phyloP scores from a whole-genome alignment of 37 sponge, comb jelly and placozoan genomes.

The Amphimedon queenslandica region DNA sequence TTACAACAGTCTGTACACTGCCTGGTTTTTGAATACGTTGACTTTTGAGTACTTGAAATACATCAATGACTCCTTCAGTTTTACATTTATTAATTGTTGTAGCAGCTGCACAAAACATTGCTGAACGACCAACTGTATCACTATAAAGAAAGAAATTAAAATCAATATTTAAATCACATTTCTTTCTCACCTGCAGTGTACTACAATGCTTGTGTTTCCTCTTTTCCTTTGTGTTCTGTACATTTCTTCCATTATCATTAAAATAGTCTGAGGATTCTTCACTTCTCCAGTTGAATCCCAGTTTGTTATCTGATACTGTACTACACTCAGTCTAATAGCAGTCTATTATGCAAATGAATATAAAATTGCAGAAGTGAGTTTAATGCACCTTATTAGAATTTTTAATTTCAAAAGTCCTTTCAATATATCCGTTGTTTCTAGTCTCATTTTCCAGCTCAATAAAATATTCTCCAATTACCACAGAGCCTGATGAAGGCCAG shows the following conservation, averaged over 20 bases:
- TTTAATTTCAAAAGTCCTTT: not conserved
- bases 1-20: constrained; percentile 21
- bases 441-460: not conserved
- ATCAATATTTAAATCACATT: too few species aligned
- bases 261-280: constrained; percentile 5
- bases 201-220: constrained; percentile 42
- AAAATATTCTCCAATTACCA: not conserved
- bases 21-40: constrained; percentile 41
- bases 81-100: constrained; percentile 24
- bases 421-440: not conserved
- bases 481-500: not conserved
- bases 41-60: constrained; percentile 40
- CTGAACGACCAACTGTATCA: constrained; percentile 17
- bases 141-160: too few species aligned
- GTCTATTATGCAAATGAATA: too few species aligned
- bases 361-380: too few species aligned
- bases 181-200: constrained; percentile 44
- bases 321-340: constrained; percentile 16
- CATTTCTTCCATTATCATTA: constrained; percentile 36
- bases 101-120: constrained; percentile 15
- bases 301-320: constrained; percentile 47
- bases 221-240: constrained; percentile 46
- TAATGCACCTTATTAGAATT: not conserved
- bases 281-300: constrained; percentile 35
- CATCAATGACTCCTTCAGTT: constrained; percentile 32